Base-by-base conservation (phyloP, 2,888 invertebrate genomes). In the Andrena flavipes region DNA sequence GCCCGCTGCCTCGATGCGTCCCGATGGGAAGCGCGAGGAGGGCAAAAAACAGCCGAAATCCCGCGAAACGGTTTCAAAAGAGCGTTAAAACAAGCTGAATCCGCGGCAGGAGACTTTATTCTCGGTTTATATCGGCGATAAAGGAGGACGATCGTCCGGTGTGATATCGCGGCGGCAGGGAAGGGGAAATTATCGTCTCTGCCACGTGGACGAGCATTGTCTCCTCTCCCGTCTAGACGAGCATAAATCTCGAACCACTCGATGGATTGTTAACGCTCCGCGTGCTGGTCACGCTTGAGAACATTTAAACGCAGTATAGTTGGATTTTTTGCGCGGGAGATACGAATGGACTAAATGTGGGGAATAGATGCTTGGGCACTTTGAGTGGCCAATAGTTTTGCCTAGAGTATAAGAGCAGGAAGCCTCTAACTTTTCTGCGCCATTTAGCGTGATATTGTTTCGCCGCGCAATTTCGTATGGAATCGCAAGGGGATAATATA, bases 191-290 rank as follows among this genome's bases (percentile, higher is more conserved):
- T 76, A 79, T 76, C 70, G 23, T 54, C 64, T 10, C 30, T 65
- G 64, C 49, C 70, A 79, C 64, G 79, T 76, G 78, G 76, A 56
- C 78, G 75, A 68, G 63, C 76, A 76, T 65, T 51, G 49, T 59
- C 42, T 23, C 35, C 51, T 10, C 30, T 23, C 64, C 51, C 59
- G 69, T 65, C 70, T 65, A 26, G 64, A 60, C 35, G 10, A n/a
- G 56, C 68, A 49, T 69, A 76, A 76, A 76, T 77, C 59, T 64
- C 49, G 20, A 29, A 42, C 35, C 10, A 10, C 20, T 3, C 63
- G 68, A 76, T 68, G 68, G 75, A 63, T 49, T 8, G 68, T 76
- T 68, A 76, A 76, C 63, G 65, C 51, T n/a, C 49, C 16, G 5
- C 8, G 35, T 20, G 35, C 29, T 29, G 29, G 33, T 29, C 29